phyloP scores from a whole-genome alignment of 2,888 invertebrate genomes.

The Noctua comes region DNA sequence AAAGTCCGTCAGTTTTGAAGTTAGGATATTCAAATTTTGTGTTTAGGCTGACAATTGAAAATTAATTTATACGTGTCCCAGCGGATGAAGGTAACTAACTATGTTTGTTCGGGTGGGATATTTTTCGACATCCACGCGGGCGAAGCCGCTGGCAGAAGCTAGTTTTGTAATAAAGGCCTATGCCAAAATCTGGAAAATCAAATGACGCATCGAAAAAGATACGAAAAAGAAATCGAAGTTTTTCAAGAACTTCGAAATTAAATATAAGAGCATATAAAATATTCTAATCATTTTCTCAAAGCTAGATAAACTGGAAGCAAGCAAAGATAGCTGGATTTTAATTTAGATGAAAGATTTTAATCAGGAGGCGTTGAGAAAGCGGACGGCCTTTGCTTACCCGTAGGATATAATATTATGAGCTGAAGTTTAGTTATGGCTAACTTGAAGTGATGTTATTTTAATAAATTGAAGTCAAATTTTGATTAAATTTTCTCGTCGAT shows the following conservation, averaged over 20 bases:
- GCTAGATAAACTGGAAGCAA: slow-evolving; percentile 31
- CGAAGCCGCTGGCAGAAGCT: too few species aligned
- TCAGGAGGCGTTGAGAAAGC: slow-evolving; percentile 47
- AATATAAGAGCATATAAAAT: slow-evolving; percentile 24
- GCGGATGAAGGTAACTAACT: too few species aligned
- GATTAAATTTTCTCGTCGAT: slow-evolving; percentile 21
- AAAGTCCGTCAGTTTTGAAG: too few species aligned
- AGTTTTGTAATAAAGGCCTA: too few species aligned
- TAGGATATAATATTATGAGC: slow-evolving; percentile 45
- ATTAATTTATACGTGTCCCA: too few species aligned
- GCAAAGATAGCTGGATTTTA: slow-evolving; percentile 48
- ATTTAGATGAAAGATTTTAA: slow-evolving; percentile 60
- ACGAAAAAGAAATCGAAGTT: background rate
- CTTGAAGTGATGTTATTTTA: slow-evolving; percentile 48
- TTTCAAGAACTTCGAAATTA: slow-evolving; percentile 2
- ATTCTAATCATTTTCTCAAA: slow-evolving; percentile 46
- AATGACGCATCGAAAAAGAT: background rate
- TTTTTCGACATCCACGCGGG: too few species aligned
- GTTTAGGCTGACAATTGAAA: too few species aligned
- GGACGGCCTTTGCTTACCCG: slow-evolving; percentile 23
- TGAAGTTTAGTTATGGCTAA: slow-evolving; percentile 44
- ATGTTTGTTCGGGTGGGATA: too few species aligned
- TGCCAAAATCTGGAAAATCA: background rate
- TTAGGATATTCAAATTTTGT: too few species aligned
- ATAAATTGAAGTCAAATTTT: slow-evolving; percentile 38